Evolutionary conservation across 37 sponge, comb jelly and placozoan species (phyloP).

Genomic region (Mnemiopsis leidyi): DNA sequence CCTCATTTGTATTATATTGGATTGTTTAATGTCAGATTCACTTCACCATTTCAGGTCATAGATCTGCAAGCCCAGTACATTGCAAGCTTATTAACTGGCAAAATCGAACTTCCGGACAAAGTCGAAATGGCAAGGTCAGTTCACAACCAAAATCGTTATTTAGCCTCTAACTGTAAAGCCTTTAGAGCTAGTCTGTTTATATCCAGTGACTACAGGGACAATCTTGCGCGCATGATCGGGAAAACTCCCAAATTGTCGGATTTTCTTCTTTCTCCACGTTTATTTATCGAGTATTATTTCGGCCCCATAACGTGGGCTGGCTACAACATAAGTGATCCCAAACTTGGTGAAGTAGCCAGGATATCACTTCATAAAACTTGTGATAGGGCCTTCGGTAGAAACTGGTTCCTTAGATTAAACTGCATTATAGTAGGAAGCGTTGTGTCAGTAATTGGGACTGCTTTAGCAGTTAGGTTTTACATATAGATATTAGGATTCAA

Average conservation of each 20-base stretch:
- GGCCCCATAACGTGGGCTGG: constrained; percentile 65
- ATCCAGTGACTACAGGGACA: not conserved
- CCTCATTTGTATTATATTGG: constrained; percentile 1
- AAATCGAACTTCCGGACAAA: not conserved
- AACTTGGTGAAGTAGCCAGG: not conserved
- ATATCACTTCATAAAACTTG: not conserved
- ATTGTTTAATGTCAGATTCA: not conserved
- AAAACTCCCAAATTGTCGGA: not conserved
- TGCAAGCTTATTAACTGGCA: not conserved
- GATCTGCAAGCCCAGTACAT: constrained; percentile 53
- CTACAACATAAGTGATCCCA: not conserved
- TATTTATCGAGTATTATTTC: not conserved
- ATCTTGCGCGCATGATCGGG: not conserved
- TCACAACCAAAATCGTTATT: not conserved
- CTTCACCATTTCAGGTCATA: constrained; percentile 49
- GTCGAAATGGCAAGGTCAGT: not conserved
- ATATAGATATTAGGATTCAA: no score
- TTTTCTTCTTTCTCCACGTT: not conserved
- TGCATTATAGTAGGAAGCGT: not conserved
- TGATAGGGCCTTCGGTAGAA: constrained; percentile 3
- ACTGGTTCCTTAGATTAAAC: constrained; percentile 8
- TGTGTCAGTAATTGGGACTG: not conserved
- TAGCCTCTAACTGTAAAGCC: not conserved
- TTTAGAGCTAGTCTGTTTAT: constrained; percentile 15
- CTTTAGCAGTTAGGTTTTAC: no score